Percentiles rank a stretch among this genome's conserved stretches.
Evolutionary conservation across 1,140 invertebrate species (phyloP).

Genomic region (Anastatus disparis): DNA sequence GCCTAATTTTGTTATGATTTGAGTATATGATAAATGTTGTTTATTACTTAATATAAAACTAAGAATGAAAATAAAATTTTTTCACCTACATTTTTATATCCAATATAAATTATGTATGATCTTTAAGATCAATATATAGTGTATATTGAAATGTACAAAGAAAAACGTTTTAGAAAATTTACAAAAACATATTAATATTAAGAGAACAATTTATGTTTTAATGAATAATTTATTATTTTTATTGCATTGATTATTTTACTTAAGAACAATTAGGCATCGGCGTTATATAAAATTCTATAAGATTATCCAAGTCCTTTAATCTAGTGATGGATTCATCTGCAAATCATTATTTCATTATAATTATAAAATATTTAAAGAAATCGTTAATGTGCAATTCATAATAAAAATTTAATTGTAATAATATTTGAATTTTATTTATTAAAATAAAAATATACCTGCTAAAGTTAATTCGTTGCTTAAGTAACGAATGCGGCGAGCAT

Average conservation of each 20-base stretch:
- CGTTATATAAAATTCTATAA: slow-evolving; percentile 64
- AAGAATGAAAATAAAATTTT: slow-evolving; percentile 29
- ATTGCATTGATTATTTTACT: slow-evolving; percentile 43
- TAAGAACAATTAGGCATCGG: slow-evolving; percentile 53
- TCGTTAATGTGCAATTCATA: slow-evolving; percentile 31
- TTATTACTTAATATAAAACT: slow-evolving; percentile 31
- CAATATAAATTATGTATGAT: slow-evolving; percentile 31
- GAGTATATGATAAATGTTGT: slow-evolving; percentile 8
- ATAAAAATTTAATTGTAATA: slow-evolving; percentile 29
- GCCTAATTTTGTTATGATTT: slow-evolving; percentile 32
- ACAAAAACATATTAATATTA: slow-evolving; percentile 44
- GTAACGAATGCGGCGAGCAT: slow-evolving; percentile 67
- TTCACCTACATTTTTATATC: slow-evolving; percentile 39
- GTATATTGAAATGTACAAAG: slow-evolving; percentile 39
- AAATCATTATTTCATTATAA: slow-evolving; percentile 43
- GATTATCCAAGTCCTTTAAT: slow-evolving; percentile 62
- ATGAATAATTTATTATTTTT: slow-evolving; percentile 55
- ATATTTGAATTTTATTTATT: slow-evolving; percentile 18
- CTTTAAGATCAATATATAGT: slow-evolving; percentile 30
- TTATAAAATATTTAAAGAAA: slow-evolving; percentile 21
- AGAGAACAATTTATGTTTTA: slow-evolving; percentile 40
- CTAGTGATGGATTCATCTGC: slow-evolving; percentile 61
- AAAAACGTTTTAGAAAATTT: slow-evolving; percentile 37
- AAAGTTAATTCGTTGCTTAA: slow-evolving; percentile 71
- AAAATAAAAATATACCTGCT: slow-evolving; percentile 62